Conservation (phyloP, 2,797 vertebrate species). For the Sebastes trivittatus region DNA sequence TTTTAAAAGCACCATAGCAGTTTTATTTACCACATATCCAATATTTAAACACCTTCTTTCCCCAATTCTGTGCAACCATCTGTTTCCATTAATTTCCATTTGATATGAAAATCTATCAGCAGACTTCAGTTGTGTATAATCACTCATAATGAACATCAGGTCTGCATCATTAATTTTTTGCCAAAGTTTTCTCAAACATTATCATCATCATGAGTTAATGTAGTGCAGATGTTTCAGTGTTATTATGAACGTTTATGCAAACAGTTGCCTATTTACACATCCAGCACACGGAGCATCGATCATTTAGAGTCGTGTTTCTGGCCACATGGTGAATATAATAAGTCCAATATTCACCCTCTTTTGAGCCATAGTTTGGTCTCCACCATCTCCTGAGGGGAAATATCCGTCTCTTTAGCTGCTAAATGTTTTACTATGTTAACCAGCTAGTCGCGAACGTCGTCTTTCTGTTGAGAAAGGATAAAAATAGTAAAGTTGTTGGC, state of each 20-base stretch:
- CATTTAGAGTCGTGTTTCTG: no score
- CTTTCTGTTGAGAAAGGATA: no score
- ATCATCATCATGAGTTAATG: not conserved
- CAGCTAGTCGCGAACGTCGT: not conserved
- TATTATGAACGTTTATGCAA: not conserved
- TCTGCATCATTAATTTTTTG: not conserved
- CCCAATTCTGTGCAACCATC: not conserved
- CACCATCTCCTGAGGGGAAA: no score
- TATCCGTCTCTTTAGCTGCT: not conserved
- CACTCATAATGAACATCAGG: not conserved
- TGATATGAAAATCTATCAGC: not conserved
- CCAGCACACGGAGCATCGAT: no score
- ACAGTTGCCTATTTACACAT: not conserved
- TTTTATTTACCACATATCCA: not conserved
- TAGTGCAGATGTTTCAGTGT: not conserved
- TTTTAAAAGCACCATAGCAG: not conserved
- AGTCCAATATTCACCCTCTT: no score
- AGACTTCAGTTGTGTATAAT: not conserved
- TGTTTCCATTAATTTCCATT: not conserved
- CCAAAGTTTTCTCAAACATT: not conserved
- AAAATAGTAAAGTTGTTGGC: no score
- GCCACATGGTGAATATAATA: no score
- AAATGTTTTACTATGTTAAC: not conserved
- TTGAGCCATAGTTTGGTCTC: no score
- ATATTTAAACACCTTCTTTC: not conserved